Base-by-base conservation (phyloP, 2,113 vertebrate genomes). In the Xyliphius kryptos region DNA sequence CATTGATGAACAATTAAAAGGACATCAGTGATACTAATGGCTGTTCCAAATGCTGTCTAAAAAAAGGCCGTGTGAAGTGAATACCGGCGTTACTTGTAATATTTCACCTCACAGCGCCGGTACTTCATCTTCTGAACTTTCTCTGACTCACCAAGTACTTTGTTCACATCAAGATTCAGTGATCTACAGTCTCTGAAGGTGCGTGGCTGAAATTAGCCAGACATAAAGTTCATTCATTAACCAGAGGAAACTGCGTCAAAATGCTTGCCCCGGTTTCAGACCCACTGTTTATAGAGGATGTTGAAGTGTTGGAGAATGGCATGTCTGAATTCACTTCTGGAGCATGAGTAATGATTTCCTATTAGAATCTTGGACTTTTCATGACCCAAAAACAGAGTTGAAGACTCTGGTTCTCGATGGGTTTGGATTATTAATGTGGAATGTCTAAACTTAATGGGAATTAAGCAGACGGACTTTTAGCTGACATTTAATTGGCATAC, bases 141-240 rank as follows among this genome's bases (percentile, higher is more conserved):
- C 48, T 40, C 59, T 67, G 17, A 37, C 8, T 11, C 37, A 53
- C 54, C 44, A 49, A 37, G 10, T 48, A 5, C 36, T 61, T 55
- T 56, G 8, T 19, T 14, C 36, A 12, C 57, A 22, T 60, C 55
- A 61, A 58, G 56, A 20, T 17, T 19, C 9, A 62, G 72, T 46
- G 56, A 74, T 68, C n/a, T 40, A 54, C 61, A 69, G 70, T 56
- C 46, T 16, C 36, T 17, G 43, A 52, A 58, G 15, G 59, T 20
- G 17, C 38, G 5, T 3, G 20, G 22, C 37, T 78, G 78, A 77
- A 67, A 67, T 73, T 75, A 72, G 48, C 63, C 76, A 75, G 78
- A 63, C 40, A 52, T 58, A 61, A 72, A 70, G 52, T 65, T 61
- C 46, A 48, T 60, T 67, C 64, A 64, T 74, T 78, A 76, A 73